phyloP scores from a whole-genome alignment of 2,797 vertebrate species.

The Carduelis carduelis region DNA sequence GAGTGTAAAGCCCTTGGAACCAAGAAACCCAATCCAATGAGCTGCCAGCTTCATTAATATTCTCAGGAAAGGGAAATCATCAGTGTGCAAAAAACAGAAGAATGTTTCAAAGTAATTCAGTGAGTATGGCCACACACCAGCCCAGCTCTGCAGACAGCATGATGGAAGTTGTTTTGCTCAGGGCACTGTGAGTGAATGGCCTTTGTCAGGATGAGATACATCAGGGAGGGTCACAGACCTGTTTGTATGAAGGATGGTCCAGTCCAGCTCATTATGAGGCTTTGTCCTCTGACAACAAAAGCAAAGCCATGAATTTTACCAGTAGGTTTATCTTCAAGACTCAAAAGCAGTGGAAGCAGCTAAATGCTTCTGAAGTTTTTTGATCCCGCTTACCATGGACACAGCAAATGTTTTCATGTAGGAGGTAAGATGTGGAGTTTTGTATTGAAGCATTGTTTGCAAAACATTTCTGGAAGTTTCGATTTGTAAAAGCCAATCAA shows the following conservation, averaged over 20 bases:
- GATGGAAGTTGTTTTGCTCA: background rate
- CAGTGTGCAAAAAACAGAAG: background rate
- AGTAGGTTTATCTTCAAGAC: background rate
- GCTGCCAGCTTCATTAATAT: background rate
- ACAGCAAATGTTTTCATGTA: background rate
- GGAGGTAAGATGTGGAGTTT: background rate
- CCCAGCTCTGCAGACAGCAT: background rate
- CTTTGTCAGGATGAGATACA: background rate
- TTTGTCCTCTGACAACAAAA: background rate
- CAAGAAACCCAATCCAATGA: background rate
- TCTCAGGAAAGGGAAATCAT: background rate
- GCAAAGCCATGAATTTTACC: background rate
- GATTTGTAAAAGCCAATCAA: background rate
- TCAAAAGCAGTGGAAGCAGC: background rate
- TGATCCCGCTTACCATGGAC: background rate
- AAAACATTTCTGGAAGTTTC: background rate
- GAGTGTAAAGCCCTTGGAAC: background rate
- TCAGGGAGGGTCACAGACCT: background rate
- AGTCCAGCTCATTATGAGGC: background rate
- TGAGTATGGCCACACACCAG: background rate
- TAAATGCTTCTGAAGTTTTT: background rate
- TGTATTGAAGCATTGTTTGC: background rate
- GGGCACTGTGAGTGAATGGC: background rate
- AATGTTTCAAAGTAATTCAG: background rate
- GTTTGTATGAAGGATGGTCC: background rate